Evolutionary conservation across 1,140 invertebrate genomes (phyloP), one percentile per base, ranked within the genome.

Genomic region (Palaemon carinicauda): DNA sequence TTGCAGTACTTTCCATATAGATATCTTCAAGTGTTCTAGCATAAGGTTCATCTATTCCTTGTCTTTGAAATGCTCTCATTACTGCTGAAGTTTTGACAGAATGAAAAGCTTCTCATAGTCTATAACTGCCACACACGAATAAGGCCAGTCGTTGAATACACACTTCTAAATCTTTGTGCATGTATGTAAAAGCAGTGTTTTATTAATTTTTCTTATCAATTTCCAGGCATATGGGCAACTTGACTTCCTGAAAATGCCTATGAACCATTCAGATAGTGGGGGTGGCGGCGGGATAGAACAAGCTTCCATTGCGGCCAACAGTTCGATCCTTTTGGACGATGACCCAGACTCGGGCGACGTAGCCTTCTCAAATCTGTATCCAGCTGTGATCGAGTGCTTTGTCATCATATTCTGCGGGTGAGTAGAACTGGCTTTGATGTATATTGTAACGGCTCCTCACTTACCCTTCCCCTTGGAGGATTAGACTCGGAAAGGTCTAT

Each of bases 331-430:
- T 19, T 19, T 14, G 14, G 53, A 21, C 21, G 78, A 53, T 24
- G 9, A 14, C 71, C 17, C 81, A 9, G 51, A 41, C 29, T 21
- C 53, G 1, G 33, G 53, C 21, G 69, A 82, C 60, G 82, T 89
- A 56, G 89, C 87, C n/a, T 89, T 89, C 74, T 89, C 89, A 17
- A 89, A 89, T 33, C 79, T 89, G 15, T 89, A 89, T 29, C 96
- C 97, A 88, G 97, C 97, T 17, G 92, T 98, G 52, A 93, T 97
- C 80, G 95, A 98, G 93, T 98, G 97, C 91, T 98, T 98, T 93
- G 95, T 94, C 60, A 95, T 98, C 78, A 98, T 98, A 89, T 92
- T 98, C 85, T 96, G 95, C 90, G 96, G 96, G 95, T 97, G 93
- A 94, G 93, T 90, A 51, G 50, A 9, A 19, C 24, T 69, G 0